Conservation (phyloP, 2,888 invertebrate species). For the Ypsolopha sequella region DNA sequence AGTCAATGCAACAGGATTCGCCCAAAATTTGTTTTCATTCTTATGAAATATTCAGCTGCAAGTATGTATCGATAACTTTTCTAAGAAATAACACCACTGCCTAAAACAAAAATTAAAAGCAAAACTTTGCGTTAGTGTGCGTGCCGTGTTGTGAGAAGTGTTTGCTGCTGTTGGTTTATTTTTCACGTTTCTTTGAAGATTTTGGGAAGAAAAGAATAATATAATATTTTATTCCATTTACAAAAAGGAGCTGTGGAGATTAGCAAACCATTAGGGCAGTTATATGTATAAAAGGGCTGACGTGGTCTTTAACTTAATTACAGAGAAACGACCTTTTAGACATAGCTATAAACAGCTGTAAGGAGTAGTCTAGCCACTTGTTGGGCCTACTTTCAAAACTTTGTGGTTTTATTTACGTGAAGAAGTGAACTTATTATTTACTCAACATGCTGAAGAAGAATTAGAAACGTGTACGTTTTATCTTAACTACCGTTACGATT, state of each 20-base stretch:
- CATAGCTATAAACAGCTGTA: conserved; percentile 31
- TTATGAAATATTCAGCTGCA: too few species aligned
- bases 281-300: neutral
- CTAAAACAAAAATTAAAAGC: too few species aligned
- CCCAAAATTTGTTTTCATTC: too few species aligned
- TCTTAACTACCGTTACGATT: conserved; percentile 50
- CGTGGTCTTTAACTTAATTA: conserved; percentile 18
- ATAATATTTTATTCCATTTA: too few species aligned
- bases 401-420: conserved; percentile 37
- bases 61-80: too few species aligned
- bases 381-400: conserved; percentile 52
- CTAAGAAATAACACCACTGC: too few species aligned
- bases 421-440: conserved; percentile 45
- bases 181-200: neutral
- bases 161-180: neutral
- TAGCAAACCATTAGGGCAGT: neutral
- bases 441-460: conserved; percentile 28
- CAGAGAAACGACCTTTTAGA: conserved; percentile 1
- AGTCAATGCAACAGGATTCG: too few species aligned
- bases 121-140: neutral
- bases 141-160: neutral
- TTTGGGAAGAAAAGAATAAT: too few species aligned
- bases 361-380: conserved; percentile 16
- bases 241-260: neutral
- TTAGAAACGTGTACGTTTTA: conserved; percentile 27